Evolutionary conservation across 2,888 invertebrate genomes (phyloP), one percentile per base, ranked within the genome.

Genomic region (Aphidoletes aphidimyza): DNA sequence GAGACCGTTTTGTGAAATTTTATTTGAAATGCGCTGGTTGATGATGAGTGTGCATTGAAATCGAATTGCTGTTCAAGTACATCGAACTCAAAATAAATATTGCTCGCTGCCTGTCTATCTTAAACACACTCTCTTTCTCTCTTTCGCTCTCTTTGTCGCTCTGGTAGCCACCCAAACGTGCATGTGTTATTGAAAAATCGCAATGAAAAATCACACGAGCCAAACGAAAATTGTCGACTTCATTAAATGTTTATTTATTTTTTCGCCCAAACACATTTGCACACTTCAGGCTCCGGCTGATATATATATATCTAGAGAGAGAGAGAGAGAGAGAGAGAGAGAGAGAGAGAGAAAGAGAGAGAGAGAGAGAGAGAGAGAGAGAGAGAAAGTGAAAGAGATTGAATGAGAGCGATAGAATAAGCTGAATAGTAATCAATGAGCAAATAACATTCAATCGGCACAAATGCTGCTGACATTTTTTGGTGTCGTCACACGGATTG

Each of bases 211-310:
- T 54, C n/a, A 14, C 69, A n/a, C 6, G 69, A 9, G 34, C 34
- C 69, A 69, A 69, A n/a, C n/a, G n/a, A 30, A 69, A 69, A 69
- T 69, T 69, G 69, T n/a, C 69, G 69, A 69, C 69, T 69, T 69
- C 69, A 34, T 26, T 30, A 69, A 69, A 69, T 69, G 69, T 69
- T 69, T 69, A 69, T 69, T 69, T 69, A 69, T 69, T 69, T 69
- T 69, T 26, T 30, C 34, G 30, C 30, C 30, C 30, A 11, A 30
- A 30, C 30, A n/a, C n/a, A n/a, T n/a, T n/a, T n/a, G n/a, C n/a
- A n/a, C n/a, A n/a, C n/a, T n/a, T n/a, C n/a, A n/a, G n/a, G n/a
- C n/a, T n/a, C n/a, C n/a, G n/a, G n/a, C n/a, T n/a, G n/a, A n/a
- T n/a, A n/a, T n/a, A n/a, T n/a, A n/a, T n/a, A n/a, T n/a, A 54